phyloP scores from a whole-genome alignment of 2,888 invertebrate genomes.

The Lepeophtheirus nordmannii region DNA sequence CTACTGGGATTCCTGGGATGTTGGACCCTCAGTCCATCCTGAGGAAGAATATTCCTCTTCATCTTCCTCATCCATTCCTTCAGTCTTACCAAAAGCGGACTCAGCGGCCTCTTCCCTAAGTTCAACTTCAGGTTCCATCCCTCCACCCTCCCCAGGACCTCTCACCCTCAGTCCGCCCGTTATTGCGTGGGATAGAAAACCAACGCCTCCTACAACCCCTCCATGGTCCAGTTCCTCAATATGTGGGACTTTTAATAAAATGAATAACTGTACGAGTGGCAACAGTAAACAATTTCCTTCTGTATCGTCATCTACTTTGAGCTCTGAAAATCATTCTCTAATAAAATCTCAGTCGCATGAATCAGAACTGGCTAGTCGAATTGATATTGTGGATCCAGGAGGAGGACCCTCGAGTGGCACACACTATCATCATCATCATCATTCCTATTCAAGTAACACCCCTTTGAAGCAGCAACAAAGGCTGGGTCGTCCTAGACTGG shows the following conservation, averaged over 20 bases:
- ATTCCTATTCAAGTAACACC: neutral
- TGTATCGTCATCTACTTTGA: slow-evolving; percentile 37
- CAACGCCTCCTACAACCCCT: slow-evolving; percentile 25
- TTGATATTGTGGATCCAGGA: slow-evolving; percentile 35
- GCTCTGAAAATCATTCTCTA: slow-evolving; percentile 8
- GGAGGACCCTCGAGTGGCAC: slow-evolving; percentile 26
- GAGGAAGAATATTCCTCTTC: neutral
- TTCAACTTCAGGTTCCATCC: slow-evolving; percentile 15
- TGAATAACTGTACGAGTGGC: slow-evolving; percentile 25
- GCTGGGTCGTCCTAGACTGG: slow-evolving; percentile 49
- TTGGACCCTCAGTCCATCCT: slow-evolving; percentile 30
- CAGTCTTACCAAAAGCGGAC: slow-evolving; percentile 2
- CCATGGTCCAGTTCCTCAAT: neutral
- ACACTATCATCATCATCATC: neutral
- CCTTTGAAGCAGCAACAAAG: slow-evolving; percentile 36
- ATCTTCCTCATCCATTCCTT: slow-evolving; percentile 7
- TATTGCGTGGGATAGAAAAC: slow-evolving; percentile 27
- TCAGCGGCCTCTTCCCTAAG: slow-evolving; percentile 13
- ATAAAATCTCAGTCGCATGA: slow-evolving; percentile 84
- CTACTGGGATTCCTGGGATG: slow-evolving; percentile 90
- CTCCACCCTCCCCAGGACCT: slow-evolving; percentile 10
- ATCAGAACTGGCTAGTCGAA: slow-evolving; percentile 57
- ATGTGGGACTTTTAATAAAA: neutral
- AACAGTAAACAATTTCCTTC: slow-evolving; percentile 47
- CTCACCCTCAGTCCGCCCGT: slow-evolving; percentile 11